Evolutionary conservation across 2,888 invertebrate genomes (phyloP).

Genomic region (Zonitis immaculata): DNA sequence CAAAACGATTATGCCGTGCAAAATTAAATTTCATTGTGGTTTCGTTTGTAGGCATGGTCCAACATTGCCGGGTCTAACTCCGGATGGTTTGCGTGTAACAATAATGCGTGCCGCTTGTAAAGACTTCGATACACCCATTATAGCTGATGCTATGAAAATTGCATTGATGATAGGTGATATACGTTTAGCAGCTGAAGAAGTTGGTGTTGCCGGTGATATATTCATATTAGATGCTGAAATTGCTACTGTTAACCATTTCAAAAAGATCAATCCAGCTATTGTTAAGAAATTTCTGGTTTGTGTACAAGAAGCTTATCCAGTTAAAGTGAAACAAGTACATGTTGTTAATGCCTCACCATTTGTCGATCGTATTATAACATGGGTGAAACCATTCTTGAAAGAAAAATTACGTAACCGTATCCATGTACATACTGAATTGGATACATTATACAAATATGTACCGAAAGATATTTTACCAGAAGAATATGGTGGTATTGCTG

Average conservation of each 20-base stretch:
- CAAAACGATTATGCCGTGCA: no score
- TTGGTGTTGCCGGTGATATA: conserved; percentile 80
- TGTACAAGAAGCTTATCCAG: conserved; percentile 85
- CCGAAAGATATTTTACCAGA: conserved; percentile 75
- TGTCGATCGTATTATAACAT: conserved; percentile 79
- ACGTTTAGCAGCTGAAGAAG: conserved; percentile 68
- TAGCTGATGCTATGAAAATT: conserved; percentile 75
- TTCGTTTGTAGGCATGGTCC: conserved; percentile 50
- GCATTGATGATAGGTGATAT: conserved; percentile 82
- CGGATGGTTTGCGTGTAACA: conserved; percentile 72
- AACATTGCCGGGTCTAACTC: conserved; percentile 75
- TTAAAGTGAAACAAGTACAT: conserved; percentile 81
- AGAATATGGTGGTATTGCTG: conserved; percentile 80
- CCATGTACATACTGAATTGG: conserved; percentile 69
- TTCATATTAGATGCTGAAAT: conserved; percentile 76
- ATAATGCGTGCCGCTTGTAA: conserved; percentile 69
- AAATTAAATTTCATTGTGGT: no score
- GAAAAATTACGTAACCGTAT: conserved; percentile 82
- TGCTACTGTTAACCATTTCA: conserved; percentile 74
- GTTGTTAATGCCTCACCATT: conserved; percentile 79
- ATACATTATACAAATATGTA: conserved; percentile 71
- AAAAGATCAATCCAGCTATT: conserved; percentile 76
- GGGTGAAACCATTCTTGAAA: conserved; percentile 81
- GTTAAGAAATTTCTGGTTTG: conserved; percentile 83
- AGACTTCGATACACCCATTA: conserved; percentile 64